phyloP scores from a whole-genome alignment of 1,140 invertebrate species.

The Drosophila saltans region DNA sequence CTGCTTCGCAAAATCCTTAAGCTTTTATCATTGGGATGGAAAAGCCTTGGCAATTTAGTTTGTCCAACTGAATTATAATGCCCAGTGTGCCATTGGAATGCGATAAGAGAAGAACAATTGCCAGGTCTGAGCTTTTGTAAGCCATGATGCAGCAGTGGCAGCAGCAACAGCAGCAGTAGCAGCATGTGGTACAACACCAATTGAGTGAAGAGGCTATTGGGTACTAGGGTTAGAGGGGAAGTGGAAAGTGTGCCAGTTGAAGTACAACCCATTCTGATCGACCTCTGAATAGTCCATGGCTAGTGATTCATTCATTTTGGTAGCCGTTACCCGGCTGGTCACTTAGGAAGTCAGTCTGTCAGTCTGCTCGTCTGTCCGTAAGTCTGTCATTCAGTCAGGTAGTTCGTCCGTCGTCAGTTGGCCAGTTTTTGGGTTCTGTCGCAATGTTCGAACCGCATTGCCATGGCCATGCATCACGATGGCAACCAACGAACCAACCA shows the following conservation, averaged over 20 bases:
- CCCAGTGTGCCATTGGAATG: conserved; percentile 3
- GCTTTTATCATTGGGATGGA: conserved; percentile 3
- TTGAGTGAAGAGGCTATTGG: background rate
- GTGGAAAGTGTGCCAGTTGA: background rate
- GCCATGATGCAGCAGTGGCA: conserved; percentile 3
- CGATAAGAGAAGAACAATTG: conserved; percentile 28
- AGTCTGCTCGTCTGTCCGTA: conserved; percentile 24
- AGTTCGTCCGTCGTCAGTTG: conserved; percentile 33
- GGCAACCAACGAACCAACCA: conserved; percentile 71
- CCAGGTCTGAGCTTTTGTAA: conserved; percentile 39
- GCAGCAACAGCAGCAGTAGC: background rate
- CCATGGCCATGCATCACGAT: conserved; percentile 73
- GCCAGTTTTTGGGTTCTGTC: conserved; percentile 60
- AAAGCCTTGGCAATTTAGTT: conserved; percentile 14
- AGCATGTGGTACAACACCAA: conserved; percentile 6
- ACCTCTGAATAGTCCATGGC: conserved; percentile 15
- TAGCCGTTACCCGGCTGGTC: conserved; percentile 26
- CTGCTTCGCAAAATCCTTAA: too few relatives aligned
- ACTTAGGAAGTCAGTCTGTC: conserved; percentile 35
- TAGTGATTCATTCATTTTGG: conserved; percentile 75
- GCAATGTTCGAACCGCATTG: conserved; percentile 73
- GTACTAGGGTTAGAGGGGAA: background rate
- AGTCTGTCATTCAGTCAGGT: conserved; percentile 7
- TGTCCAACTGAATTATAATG: conserved; percentile 10
- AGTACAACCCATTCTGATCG: conserved; percentile 1